Evolutionary conservation across 2,113 vertebrate genomes (phyloP), one percentile per base, ranked within the genome.

Genomic region (Bufo gargarizans): DNA sequence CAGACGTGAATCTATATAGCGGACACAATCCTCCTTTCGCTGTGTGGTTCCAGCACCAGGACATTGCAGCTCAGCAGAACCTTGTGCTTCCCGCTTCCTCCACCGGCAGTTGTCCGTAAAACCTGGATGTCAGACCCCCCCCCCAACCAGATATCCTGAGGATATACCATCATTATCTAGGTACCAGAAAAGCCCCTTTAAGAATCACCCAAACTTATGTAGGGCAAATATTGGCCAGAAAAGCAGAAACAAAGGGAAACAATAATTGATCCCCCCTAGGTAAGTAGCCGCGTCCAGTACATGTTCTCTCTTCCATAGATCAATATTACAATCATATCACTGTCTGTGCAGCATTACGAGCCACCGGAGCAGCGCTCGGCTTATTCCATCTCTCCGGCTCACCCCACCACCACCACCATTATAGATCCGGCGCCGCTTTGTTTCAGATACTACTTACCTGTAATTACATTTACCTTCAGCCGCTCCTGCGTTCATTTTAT

Each of bases 301-400:
- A 53, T 85, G 69, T 58, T 45, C 82, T 72, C 20, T 65, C 14
- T n/a, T 11, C 45, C 16, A n/a, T 11, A 33, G 58, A 86, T 86
- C 74, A 55, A 86, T 86, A 79, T 79, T 79, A 78, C 59, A 79
- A 86, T 86, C 59, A 79, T 79, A 86, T 86, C 76, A 65, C 76
- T 67, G 58, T 55, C 76, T 86, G 77, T 22, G 47, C 45, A 56
- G 19, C 53, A 56, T 65, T 53, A 12, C 16, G 19, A 78, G 58
- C 85, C 33, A 78, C 78, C 67, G 67, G 56, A 55, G 22, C 74
- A 14, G 22, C 56, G 17, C 50, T 76, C 22, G 17, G 45, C 14
- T 76, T 58, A 85, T 85, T 85, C 58, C 45, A 86, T 79, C 67
- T 65, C 55, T 33, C 61, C 20, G 8, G 4, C 9, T 16, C 49